These are phyloP conservation scores for Megalurothrips usitatus DNA, from an alignment of 2,888 invertebrate species.

Conservation along the genomic window DNA sequence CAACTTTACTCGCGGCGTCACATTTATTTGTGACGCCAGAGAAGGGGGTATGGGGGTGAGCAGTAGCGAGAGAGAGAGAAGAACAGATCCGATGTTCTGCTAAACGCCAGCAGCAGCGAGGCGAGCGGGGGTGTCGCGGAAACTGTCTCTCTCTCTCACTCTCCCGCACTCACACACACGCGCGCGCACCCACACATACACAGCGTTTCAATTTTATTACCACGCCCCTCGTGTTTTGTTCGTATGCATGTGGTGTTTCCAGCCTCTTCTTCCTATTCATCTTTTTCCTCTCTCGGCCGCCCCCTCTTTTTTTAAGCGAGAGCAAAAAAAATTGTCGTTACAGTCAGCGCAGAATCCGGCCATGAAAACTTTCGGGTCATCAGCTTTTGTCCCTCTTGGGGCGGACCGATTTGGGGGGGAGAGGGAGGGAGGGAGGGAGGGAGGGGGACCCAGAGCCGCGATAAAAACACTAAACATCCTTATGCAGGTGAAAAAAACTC, in stretches of 20 bases:
- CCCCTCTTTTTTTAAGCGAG: neutral
- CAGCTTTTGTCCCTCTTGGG: neutral
- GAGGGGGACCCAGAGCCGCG: too few species aligned
- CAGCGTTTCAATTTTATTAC: slow-evolving; percentile 23
- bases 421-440: neutral
- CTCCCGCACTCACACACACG: too few species aligned
- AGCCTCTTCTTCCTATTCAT: neutral
- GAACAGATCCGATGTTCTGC: neutral
- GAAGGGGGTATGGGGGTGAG: neutral
- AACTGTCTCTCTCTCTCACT: too few species aligned
- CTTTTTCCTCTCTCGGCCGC: neutral
- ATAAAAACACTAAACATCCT: too few species aligned
- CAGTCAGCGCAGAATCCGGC: neutral
- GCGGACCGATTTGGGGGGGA: neutral
- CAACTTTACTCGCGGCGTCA: slow-evolving; percentile 16
- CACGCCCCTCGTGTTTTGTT: neutral
- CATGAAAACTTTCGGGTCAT: slow-evolving; percentile 20
- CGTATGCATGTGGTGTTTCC: neutral
- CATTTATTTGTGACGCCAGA: neutral
- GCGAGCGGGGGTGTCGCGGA: neutral
- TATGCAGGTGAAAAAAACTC: too few species aligned
- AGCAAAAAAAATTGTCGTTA: neutral
- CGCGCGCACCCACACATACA: too few species aligned
- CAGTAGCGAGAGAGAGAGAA: neutral
- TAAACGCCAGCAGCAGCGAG: neutral